Evolutionary conservation across 2,797 vertebrate species (phyloP), one percentile per base, ranked within the genome.

Genomic region (Tamandua tetradactyla): DNA sequence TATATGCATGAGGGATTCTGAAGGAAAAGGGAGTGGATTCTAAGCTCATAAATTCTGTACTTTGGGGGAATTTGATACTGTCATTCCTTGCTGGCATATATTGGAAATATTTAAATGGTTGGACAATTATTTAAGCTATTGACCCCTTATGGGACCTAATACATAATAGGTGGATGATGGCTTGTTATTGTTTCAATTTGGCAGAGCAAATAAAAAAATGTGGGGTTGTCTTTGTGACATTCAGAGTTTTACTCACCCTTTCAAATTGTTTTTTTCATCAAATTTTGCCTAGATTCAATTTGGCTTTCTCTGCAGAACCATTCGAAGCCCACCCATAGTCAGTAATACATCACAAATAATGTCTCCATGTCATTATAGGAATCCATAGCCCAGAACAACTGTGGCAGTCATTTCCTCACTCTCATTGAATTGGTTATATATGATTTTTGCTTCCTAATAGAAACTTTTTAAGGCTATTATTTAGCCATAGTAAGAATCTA

Each of bases 191-290:
- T 95, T 96, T 97, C 86, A 88, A 59, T 89, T 76, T 22, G 4
- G 78, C 80, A 32, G 83, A 96, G 94, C 87, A 59, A 96, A 57
- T 52, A 96, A 72, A 96, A 96, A 95, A 97, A 71, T 91, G 95
- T 76, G 35, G 89, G 62, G 83, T 86, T 96, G 61, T 97, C 87
- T 37, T 90, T 92, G 35, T 5, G 89, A 78, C 25, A 74, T 59
- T 89, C 66, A 69, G 74, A 90, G 22, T 71, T 85, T 95, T 7
- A 0, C 49, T 66, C 44, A 35, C 40, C 87, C 94, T 85, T 97
- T 94, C 78, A 79, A 68, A 91, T 94, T 94, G 40, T 87, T 93
- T 66, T 47, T 52, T 94, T 94, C 64, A 74, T 92, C 82, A 86
- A 95, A 44, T 92, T 95, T 94, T 80, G 42, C 61, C 84, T 82